phyloP scores from a whole-genome alignment of 1,140 invertebrate species.

The Heliconius himera region DNA sequence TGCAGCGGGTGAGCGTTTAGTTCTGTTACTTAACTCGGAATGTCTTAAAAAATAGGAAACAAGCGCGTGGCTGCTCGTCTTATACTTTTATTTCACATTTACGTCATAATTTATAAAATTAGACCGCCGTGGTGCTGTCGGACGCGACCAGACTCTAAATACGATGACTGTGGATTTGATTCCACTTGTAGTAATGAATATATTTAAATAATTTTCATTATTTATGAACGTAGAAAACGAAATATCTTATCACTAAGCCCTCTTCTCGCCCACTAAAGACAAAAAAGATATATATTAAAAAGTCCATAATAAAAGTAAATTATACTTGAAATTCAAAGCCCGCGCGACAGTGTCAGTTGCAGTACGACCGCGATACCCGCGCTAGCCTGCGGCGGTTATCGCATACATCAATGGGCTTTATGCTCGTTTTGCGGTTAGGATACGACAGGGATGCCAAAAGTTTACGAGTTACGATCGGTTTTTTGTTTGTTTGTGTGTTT shows the following conservation, averaged over 20 bases:
- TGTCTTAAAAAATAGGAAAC: no score
- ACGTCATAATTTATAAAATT: no score
- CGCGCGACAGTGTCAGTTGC: constrained; percentile 26
- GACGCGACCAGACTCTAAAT: no score
- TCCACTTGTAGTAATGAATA: no score
- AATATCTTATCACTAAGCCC: not conserved
- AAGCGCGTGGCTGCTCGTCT: no score
- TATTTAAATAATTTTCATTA: no score
- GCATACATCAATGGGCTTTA: constrained; percentile 14
- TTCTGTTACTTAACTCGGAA: no score
- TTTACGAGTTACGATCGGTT: not conserved
- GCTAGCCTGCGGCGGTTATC: constrained; percentile 16
- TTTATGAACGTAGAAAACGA: not conserved
- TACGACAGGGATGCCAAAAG: constrained; percentile 13
- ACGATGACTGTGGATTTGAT: no score
- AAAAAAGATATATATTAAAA: not conserved
- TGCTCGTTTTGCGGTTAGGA: constrained; percentile 10
- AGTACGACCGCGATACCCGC: constrained; percentile 7
- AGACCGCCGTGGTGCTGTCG: no score
- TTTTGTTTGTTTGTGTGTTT: not conserved
- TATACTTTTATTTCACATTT: no score
- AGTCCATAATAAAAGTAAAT: constrained; percentile 1
- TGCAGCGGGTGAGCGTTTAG: no score
- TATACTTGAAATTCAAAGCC: constrained; percentile 18
- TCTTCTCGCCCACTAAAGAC: not conserved